Base-by-base conservation (phyloP, 2,113 vertebrate species). In the Zosterops lateralis region DNA sequence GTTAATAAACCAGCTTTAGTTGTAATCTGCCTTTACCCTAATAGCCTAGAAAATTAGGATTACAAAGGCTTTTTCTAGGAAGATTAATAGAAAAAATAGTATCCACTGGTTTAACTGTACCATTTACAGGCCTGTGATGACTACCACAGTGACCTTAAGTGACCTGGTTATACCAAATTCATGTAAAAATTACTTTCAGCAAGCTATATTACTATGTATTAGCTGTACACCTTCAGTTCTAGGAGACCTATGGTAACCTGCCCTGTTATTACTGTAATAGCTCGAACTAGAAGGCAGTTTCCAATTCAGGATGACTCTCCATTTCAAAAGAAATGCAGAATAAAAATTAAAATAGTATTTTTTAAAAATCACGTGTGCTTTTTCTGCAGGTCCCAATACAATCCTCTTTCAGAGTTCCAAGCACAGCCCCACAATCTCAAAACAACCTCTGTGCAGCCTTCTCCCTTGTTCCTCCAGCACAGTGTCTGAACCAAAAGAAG, bases 11-110 rank as follows among this genome's bases (percentile, higher is more conserved):
- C 87, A 87, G 89, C 86, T 96, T 95, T 92, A 77, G 44, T 15
- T 60, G 42, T 95, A 96, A 95, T 91, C 94, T 95, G 81, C 80
- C 87, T 84, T 92, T 74, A 95, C 72, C 84, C 84, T 91, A 81
- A 92, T 89, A 70, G 65, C 80, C 86, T 95, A 86, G 86, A 83
- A 92, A 96, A 92, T 95, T 84, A 87, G 87, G 89, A 96, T 95
- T 95, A 95, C 76, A 64, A 58, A 89, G 53, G 89, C 80, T 95
- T 95, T 95, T 91, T 92, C 89, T 81, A 56, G 76, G 91, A 84
- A 90, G 91, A 95, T 92, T 91, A 95, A 87, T 80, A 92, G 85
- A 87, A 95, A 96, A 93, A 93, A 90, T 76, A 93, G 85, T 73
- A 88, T 83, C 88, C 9, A 14, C 12, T 83, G 47, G 15, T 94